Evolutionary conservation across 1,140 invertebrate species (phyloP).

Genomic region (Cardiocondyla obscurior): DNA sequence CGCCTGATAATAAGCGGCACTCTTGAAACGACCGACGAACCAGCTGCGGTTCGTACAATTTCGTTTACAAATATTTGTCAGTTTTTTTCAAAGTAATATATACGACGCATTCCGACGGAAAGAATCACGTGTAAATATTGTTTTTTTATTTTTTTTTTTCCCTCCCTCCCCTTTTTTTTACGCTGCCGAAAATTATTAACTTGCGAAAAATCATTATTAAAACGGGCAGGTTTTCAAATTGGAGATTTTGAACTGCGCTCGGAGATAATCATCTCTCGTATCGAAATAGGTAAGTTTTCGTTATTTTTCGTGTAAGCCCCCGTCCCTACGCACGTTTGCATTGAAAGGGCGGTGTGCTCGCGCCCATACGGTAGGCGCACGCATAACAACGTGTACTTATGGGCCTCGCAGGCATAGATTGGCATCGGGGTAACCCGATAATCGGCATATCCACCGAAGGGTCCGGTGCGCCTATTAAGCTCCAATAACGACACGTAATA

Average conservation of each 20-base stretch:
- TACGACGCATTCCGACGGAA: too few species aligned
- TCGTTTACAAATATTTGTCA: too few species aligned
- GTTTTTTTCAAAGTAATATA: too few species aligned
- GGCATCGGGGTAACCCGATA: conserved; percentile 76
- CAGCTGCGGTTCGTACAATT: too few species aligned
- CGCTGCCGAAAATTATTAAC: too few species aligned
- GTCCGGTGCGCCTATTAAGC: conserved; percentile 78
- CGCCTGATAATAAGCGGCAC: too few species aligned
- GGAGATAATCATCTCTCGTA: not conserved
- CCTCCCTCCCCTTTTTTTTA: too few species aligned
- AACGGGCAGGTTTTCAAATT: too few species aligned
- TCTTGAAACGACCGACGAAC: too few species aligned
- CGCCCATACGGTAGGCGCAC: conserved; percentile 39
- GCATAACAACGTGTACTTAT: conserved; percentile 67
- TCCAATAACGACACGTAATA: conserved; percentile 80
- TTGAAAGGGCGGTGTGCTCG: conserved; percentile 21
- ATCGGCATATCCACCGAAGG: conserved; percentile 78
- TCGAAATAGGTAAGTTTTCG: not conserved
- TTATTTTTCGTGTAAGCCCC: conserved; percentile 2
- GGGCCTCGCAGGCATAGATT: conserved; percentile 60
- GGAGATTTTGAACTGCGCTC: not conserved
- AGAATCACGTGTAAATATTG: too few species aligned
- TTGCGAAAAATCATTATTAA: too few species aligned
- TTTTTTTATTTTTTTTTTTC: too few species aligned
- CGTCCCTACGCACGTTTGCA: conserved; percentile 35